Base-by-base conservation (phyloP, 2,888 invertebrate species). In the Drosophila eohydei region DNA sequence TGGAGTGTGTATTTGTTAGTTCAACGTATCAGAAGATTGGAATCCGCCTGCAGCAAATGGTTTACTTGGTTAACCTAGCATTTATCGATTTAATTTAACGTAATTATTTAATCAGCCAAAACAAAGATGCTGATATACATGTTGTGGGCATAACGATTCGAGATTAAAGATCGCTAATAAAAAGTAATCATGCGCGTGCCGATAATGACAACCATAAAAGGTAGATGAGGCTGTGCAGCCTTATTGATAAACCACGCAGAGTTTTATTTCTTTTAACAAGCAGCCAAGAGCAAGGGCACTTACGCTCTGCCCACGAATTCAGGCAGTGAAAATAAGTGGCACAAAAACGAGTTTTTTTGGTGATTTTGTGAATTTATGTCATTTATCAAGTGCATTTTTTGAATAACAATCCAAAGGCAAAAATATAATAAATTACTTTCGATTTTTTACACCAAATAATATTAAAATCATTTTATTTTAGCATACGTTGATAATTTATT, bases 181-280 rank as follows among this genome's bases (percentile, higher is more conserved):
- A 51, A 46, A 44, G 14, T n/a, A 44, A 60, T 48, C 52, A 40
- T 63, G 48, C 78, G 57, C 78, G 78, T 77, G 78, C 28, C 51
- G 21, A 40, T 52, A 51, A 12, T 58, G n/a, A 38, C 30, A 54
- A n/a, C 51, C 59, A 60, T 63, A 57, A 77, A 80, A 63, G 62
- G 62, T 32, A 50, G 66, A 77, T 77, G 65, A 76, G 63, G 59
- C 46, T 66, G 56, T 66, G 56, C 81, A 54, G 44, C 32, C 41
- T n/a, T 50, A 58, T 50, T 72, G 78, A 77, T 77, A 81, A 77
- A 36, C 62, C 40, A 48, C 12, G 36, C 61, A 56, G 55, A 70
- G 55, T 26, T 57, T 62, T 41, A 52, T 48, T 26, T 14, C 12
- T 36, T 52, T 38, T 62, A 41, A 59, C 62, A 44, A 63, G 38